These are phyloP conservation scores for Perca schrenkii DNA, from an alignment of 2,113 vertebrate genomes.

Conservation along the genomic window DNA sequence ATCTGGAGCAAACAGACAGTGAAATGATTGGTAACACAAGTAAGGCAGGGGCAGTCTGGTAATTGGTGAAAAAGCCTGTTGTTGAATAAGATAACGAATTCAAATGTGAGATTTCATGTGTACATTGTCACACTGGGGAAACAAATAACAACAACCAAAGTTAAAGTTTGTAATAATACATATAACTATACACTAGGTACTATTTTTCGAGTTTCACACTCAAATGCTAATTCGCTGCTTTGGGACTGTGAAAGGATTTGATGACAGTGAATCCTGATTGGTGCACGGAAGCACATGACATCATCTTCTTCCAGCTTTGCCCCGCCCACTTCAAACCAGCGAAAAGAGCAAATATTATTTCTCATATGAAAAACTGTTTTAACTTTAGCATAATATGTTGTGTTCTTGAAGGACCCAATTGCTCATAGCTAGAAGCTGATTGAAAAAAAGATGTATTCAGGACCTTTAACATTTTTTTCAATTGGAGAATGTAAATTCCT, in stretches of 20 bases:
- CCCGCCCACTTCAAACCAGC: neutral
- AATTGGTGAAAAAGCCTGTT: neutral
- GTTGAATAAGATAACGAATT: neutral
- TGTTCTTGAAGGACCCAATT: neutral
- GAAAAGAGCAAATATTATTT: neutral
- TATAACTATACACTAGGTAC: neutral
- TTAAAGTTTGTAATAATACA: neutral
- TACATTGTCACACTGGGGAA: neutral
- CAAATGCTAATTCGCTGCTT: neutral
- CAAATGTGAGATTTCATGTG: neutral
- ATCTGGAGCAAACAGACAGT: constrained; percentile 47
- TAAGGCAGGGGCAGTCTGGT: neutral
- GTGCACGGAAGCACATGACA: neutral
- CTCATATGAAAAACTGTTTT: neutral
- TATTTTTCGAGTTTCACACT: neutral
- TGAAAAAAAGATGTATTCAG: neutral
- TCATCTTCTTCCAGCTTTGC: neutral
- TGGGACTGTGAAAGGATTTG: neutral
- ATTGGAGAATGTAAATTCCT: neutral
- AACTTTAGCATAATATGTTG: neutral
- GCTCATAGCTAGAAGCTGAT: neutral
- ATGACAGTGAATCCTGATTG: neutral
- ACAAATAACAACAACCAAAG: neutral
- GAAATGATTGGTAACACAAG: constrained; percentile 21
- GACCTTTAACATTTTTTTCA: neutral